Evolutionary conservation across 2,888 invertebrate species (phyloP).

Genomic region (Vandiemenella viatica): DNA sequence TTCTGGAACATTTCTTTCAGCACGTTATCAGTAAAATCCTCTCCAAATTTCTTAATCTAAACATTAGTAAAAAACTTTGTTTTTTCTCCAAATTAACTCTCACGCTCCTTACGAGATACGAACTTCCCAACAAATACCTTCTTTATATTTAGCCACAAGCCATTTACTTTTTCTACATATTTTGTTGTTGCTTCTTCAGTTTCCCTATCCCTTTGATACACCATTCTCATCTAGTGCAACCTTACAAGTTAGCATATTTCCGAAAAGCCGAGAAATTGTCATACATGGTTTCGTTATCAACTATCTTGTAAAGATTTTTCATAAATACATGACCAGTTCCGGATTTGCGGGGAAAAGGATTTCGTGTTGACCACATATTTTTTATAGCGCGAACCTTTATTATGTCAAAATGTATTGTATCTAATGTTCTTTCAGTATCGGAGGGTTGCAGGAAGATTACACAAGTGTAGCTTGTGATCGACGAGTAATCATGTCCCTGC

Average conservation of each 20-base stretch:
- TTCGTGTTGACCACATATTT: conserved; percentile 99
- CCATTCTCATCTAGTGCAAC: conserved; percentile 91
- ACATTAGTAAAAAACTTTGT: conserved; percentile 96
- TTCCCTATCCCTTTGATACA: conserved; percentile 92
- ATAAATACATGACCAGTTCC: conserved; percentile 99
- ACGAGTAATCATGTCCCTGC: conserved; percentile 94
- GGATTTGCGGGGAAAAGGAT: conserved; percentile 93
- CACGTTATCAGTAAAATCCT: conserved; percentile 83
- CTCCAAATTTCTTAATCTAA: conserved; percentile 97
- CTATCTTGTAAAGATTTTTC: conserved; percentile 94
- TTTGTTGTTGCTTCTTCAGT: conserved; percentile 95
- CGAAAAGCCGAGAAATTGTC: conserved; percentile 98
- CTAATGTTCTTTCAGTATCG: conserved; percentile 97
- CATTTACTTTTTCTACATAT: conserved; percentile 97
- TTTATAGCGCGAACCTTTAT: conserved; percentile 94
- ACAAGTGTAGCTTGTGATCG: conserved; percentile 97
- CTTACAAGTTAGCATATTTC: conserved; percentile 97
- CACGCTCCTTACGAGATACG: conserved; percentile 93
- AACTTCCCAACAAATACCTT: conserved; percentile 96
- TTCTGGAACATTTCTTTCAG: conserved; percentile 80
- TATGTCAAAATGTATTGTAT: conserved; percentile 99
- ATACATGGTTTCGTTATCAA: conserved; percentile 98
- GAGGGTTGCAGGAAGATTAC: conserved; percentile 99
- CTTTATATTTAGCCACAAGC: conserved; percentile 96
- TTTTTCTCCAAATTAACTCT: conserved; percentile 94